Conservation (phyloP, 2,888 invertebrate species). For the Protodeltote pygarga region DNA sequence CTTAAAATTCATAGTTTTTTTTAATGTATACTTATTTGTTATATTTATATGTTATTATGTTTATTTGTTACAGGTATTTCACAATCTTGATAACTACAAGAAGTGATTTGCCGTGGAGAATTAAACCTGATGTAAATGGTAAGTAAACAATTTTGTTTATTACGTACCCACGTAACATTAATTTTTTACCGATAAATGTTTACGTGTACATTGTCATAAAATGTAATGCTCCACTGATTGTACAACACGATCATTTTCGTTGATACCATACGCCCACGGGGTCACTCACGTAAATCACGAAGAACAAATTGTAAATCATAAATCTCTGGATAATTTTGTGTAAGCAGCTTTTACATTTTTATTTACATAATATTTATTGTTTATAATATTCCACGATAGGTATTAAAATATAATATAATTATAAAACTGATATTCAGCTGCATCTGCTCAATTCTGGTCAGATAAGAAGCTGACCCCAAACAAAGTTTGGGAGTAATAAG, state of each 20-base stretch:
- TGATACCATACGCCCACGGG: constrained; percentile 32
- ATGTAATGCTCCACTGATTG: constrained; percentile 13
- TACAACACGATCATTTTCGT: constrained; percentile 9
- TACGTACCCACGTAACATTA: too few relatives aligned
- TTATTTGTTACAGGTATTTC: constrained; percentile 73
- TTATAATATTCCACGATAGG: too few relatives aligned
- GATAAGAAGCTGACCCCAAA: too few relatives aligned
- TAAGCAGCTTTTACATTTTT: constrained; percentile 17
- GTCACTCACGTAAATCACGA: constrained; percentile 16
- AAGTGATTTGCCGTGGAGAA: constrained; percentile 71
- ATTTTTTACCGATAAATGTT: constrained; percentile 7
- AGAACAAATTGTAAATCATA: constrained; percentile 36
- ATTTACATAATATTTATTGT: too few relatives aligned
- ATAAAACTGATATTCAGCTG: too few relatives aligned
- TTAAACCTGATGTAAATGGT: constrained; percentile 51
- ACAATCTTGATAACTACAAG: constrained; percentile 76
- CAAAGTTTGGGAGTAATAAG: too few relatives aligned
- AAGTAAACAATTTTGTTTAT: constrained; percentile 51
- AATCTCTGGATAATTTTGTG: constrained; percentile 22
- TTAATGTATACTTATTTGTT: not conserved
- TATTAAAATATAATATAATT: too few relatives aligned
- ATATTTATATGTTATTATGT: not conserved
- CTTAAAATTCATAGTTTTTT: not conserved
- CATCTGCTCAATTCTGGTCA: too few relatives aligned
- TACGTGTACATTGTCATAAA: constrained; percentile 19